These are phyloP conservation scores for Zapornia atra DNA, from an alignment of 2,113 vertebrate genomes.

Conservation along the genomic window DNA sequence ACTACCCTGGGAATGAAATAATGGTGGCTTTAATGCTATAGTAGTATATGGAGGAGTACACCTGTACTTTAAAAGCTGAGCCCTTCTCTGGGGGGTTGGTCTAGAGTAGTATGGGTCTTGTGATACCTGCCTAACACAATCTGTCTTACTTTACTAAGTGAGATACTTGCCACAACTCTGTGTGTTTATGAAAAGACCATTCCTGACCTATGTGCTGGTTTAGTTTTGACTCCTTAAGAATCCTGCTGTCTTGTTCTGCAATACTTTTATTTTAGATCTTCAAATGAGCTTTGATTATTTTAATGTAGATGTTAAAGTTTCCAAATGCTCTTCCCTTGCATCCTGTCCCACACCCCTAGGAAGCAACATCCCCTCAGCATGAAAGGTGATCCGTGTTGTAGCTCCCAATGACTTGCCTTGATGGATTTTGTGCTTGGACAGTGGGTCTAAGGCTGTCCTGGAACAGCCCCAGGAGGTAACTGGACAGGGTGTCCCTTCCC, in stretches of 20 bases:
- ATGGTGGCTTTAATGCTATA: not conserved
- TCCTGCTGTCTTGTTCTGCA: not conserved
- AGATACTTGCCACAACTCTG: not conserved
- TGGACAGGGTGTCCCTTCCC: not conserved
- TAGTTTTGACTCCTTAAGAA: not conserved
- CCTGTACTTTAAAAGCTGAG: not conserved
- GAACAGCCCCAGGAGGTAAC: not conserved
- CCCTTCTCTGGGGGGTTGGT: not conserved
- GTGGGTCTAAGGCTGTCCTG: not conserved
- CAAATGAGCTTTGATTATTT: not conserved
- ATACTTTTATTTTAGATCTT: not conserved
- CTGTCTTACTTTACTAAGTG: not conserved
- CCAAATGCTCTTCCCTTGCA: not conserved
- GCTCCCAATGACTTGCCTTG: not conserved
- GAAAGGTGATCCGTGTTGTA: not conserved
- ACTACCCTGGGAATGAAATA: not conserved
- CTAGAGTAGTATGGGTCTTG: not conserved
- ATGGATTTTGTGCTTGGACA: not conserved
- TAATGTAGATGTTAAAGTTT: not conserved
- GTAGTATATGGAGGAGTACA: not conserved
- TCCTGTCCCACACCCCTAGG: not conserved
- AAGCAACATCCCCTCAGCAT: not conserved
- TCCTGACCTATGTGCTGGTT: not conserved
- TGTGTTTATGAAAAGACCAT: not conserved
- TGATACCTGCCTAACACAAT: not conserved